Conservation (phyloP, 2,113 vertebrate genomes). For the Elachura formosa region DNA sequence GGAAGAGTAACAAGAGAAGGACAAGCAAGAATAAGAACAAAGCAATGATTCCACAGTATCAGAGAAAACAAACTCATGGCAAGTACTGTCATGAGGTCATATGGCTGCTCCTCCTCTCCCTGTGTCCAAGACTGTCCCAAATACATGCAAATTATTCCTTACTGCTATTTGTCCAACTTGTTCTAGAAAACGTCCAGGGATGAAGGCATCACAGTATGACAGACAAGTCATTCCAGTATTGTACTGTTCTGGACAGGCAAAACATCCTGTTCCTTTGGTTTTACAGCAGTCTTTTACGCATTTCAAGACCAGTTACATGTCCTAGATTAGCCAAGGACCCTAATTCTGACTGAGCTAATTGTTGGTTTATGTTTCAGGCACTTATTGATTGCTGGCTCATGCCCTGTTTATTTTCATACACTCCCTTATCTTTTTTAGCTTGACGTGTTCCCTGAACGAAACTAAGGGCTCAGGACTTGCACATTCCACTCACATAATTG, state of each 20-base stretch:
- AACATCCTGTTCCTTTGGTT: not conserved
- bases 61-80: not conserved
- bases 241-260: not conserved
- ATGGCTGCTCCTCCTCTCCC: not conserved
- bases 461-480: not conserved
- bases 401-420: not conserved
- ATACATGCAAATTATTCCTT: not conserved
- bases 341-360: not conserved
- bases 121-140: not conserved
- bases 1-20: not conserved
- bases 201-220: not conserved
- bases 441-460: not conserved
- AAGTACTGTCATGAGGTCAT: not conserved
- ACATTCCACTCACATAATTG: not conserved
- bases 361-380: not conserved
- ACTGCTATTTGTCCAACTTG: not conserved
- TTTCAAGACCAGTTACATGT: not conserved
- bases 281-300: not conserved
- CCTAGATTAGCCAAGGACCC: not conserved
- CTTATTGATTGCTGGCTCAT: conserved; percentile 9
- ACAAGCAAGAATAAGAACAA: not conserved
- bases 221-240: not conserved
- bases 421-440: not conserved
- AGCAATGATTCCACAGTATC: not conserved
- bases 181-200: not conserved